Evolutionary conservation across 2,888 invertebrate species (phyloP).

Genomic region (Sussaba pulchella): DNA sequence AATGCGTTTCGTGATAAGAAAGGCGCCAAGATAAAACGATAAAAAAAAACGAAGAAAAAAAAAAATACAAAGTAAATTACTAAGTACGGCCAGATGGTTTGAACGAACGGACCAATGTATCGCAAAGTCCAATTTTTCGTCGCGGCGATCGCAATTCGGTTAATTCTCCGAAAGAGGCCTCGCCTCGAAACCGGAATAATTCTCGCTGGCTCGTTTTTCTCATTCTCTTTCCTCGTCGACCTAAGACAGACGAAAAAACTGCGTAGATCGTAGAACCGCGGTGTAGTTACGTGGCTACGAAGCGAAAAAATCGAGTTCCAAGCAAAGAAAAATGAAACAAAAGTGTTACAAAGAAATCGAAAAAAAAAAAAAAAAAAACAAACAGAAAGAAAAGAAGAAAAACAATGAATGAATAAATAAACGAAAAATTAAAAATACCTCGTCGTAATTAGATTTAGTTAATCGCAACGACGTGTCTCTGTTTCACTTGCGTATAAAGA

Average conservation of each 20-base stretch:
- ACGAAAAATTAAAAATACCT: constrained; percentile 4
- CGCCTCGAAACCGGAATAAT: not conserved
- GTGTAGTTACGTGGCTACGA: constrained; percentile 6
- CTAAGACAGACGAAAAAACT: constrained; percentile 3
- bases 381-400: constrained; percentile 19
- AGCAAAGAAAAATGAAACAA: constrained; percentile 31
- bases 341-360: not conserved
- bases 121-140: constrained; percentile 1
- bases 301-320: constrained; percentile 8
- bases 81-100: constrained; percentile 21
- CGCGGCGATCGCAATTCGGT: too few relatives aligned
- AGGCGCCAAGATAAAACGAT: constrained; percentile 10
- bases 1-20: constrained; percentile 12
- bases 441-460: constrained; percentile 35
- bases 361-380: too few relatives aligned
- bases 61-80: constrained; percentile 38
- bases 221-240: constrained; percentile 26
- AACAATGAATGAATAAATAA: constrained; percentile 1
- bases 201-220: constrained; percentile 5
- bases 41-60: too few relatives aligned
- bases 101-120: constrained; percentile 24
- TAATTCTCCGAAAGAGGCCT: too few relatives aligned
- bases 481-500: constrained; percentile 39
- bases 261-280: constrained; percentile 11
- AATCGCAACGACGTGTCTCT: constrained; percentile 43